Percentiles rank a stretch among this genome's conserved stretches.
These are phyloP conservation scores for Megaleporinus macrocephalus DNA, from an alignment of 2,113 vertebrate genomes.

Conservation along the genomic window DNA sequence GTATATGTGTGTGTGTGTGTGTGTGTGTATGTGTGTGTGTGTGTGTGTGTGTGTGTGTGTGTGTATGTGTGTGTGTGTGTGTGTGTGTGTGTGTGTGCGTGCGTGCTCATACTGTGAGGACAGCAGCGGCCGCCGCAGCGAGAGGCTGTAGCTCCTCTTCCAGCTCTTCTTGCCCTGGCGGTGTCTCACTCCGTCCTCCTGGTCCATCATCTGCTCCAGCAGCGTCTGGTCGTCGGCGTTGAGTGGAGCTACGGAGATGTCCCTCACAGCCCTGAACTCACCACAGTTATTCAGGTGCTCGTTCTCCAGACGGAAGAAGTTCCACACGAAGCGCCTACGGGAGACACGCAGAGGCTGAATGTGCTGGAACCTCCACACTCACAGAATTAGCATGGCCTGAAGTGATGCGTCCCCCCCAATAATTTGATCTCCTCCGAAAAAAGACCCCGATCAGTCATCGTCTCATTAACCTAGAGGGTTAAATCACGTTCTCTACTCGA, in stretches of 20 bases:
- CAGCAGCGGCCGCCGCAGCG: constrained; percentile 87
- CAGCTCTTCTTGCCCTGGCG: constrained; percentile 91
- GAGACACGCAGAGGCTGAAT: background rate
- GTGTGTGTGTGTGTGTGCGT: no score
- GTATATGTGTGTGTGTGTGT: no score
- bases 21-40: background rate
- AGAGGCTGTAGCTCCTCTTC: constrained; percentile 92
- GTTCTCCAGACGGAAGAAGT: constrained; percentile 98
- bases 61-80: no score
- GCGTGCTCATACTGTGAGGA: constrained; percentile 84
- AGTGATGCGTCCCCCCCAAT: no score
- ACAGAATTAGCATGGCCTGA: no score
- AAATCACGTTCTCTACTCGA: no score
- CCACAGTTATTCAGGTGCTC: constrained; percentile 99
- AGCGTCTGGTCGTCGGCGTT: constrained; percentile 98
- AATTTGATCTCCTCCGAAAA: no score
- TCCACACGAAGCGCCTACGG: constrained; percentile 96
- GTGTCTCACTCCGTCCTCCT: constrained; percentile 95
- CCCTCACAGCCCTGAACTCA: constrained; percentile 95
- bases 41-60: background rate
- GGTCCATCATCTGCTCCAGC: constrained; percentile 99
- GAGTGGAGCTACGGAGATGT: constrained; percentile 96
- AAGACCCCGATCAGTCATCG: no score
- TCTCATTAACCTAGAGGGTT: no score
- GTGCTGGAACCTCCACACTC: background rate